A percentile compares a stretch with the other conserved stretches of the same genome.
phyloP scores from a whole-genome alignment of 2,113 vertebrate genomes.

The Callospermophilus lateralis region DNA sequence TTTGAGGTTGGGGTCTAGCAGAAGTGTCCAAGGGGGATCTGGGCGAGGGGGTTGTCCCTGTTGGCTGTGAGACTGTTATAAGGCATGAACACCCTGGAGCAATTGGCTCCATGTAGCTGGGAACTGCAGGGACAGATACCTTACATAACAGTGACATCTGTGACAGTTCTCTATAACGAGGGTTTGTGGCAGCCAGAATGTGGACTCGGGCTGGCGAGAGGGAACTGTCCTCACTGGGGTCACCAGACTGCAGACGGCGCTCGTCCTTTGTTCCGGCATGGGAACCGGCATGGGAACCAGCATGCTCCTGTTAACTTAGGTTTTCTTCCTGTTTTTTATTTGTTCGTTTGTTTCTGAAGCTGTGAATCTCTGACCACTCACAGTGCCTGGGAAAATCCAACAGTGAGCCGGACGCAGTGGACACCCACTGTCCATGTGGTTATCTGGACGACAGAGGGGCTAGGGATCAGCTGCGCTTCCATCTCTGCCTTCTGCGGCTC shows the following conservation, averaged over 20 bases:
- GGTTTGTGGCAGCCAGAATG: accelerated
- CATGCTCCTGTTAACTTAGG: accelerated
- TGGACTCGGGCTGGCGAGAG: accelerated
- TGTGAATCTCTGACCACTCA: not conserved
- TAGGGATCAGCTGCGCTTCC: too few relatives aligned
- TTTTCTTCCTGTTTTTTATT: too few relatives aligned
- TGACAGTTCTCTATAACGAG: accelerated
- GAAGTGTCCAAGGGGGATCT: not conserved
- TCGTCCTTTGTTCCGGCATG: accelerated
- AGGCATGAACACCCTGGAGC: accelerated
- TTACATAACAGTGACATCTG: accelerated
- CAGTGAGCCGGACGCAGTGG: not conserved
- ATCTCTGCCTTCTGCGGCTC: too few relatives aligned
- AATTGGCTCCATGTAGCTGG: too few relatives aligned
- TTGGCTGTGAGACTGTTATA: accelerated
- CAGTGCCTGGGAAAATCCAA: not conserved
- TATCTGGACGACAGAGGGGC: accelerated
- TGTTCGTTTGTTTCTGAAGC: not conserved
- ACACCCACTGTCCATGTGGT: not conserved
- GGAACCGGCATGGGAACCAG: not conserved
- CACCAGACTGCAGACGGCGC: too few relatives aligned
- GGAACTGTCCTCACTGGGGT: accelerated
- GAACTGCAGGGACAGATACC: accelerated
- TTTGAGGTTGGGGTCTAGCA: not conserved
- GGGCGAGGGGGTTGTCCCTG: not conserved